Evolutionary conservation across 2,888 invertebrate species (phyloP), one percentile per base, ranked within the genome.

Genomic region (Agrotis exclamationis): DNA sequence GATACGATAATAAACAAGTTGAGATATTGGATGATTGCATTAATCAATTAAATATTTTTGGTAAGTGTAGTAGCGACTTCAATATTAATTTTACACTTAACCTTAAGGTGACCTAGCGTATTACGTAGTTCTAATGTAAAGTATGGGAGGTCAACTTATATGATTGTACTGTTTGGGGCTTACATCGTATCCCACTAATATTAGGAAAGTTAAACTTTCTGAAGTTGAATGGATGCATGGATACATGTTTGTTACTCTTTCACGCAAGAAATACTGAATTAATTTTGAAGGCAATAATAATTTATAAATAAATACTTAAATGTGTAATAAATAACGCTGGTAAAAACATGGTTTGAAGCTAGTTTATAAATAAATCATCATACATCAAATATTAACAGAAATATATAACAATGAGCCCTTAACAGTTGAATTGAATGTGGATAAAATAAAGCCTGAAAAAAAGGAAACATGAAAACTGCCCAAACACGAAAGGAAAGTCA

Each of bases 401-500:
- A 54, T 54, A 28, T 24, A 3, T 24, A 24, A 33, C n/a, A 56
- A 6, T 20, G 33, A 33, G 18, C 45, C 39, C 33, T 44, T 13
- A 47, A n/a, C 22, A 62, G 64, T 69, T 50, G 66, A 65, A 58
- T 63, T 68, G 58, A 73, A 76, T 24, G 28, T 44, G 53, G 64
- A 63, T 63, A 79, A 78, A 82, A 85, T 73, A 76, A 78, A 83
- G 77, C 60, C 51, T 39, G 6, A 65, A 53, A 70, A 78, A 80
- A 72, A 69, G 48, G 74, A 85, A 83, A 83, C 63, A 69, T 62
- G 67, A 76, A 82, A 85, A 83, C 85, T 83, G 73, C 69, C 75
- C 72, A 80, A 80, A 81, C 82, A 79, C 81, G 78, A 85, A 86
- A 82, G 72, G 60, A 83, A 79, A 85, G 77, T 77, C 79, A 85